Evolutionary conservation across 2,113 vertebrate species (phyloP).

Genomic region (Tyto alba): DNA sequence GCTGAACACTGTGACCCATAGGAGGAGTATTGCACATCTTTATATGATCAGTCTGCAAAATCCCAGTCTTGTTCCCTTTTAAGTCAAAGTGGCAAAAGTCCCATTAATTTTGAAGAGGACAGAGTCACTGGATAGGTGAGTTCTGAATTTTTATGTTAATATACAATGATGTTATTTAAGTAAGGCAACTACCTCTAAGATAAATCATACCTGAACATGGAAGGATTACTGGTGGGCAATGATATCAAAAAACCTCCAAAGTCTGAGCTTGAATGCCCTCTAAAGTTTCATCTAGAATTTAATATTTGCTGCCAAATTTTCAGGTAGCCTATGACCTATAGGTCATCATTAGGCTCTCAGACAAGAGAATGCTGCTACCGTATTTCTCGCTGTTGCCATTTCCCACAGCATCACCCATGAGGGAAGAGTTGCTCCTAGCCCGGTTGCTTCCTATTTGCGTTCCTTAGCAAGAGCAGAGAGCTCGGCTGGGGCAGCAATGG

Average conservation of each 20-base stretch:
- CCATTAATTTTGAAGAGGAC: not conserved
- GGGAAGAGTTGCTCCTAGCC: not conserved
- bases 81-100: not conserved
- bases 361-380: not conserved
- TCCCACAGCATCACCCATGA: too few relatives aligned
- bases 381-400: not conserved
- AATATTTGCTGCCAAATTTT: not conserved
- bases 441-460: rapidly evolving
- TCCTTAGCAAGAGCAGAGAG: not conserved
- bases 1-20: not conserved
- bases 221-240: not conserved
- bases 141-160: not conserved
- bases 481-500: not conserved
- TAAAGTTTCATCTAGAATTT: not conserved
- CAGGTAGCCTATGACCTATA: not conserved
- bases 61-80: not conserved
- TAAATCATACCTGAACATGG: not conserved
- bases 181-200: not conserved
- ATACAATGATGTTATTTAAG: not conserved
- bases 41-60: not conserved
- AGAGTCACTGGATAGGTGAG: not conserved
- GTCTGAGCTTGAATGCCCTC: not conserved
- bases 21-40: not conserved
- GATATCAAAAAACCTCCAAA: not conserved
- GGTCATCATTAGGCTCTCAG: not conserved